Evolutionary conservation across 2,113 vertebrate species (phyloP), one percentile per base, ranked within the genome.

Genomic region (Xenopus borealis): DNA sequence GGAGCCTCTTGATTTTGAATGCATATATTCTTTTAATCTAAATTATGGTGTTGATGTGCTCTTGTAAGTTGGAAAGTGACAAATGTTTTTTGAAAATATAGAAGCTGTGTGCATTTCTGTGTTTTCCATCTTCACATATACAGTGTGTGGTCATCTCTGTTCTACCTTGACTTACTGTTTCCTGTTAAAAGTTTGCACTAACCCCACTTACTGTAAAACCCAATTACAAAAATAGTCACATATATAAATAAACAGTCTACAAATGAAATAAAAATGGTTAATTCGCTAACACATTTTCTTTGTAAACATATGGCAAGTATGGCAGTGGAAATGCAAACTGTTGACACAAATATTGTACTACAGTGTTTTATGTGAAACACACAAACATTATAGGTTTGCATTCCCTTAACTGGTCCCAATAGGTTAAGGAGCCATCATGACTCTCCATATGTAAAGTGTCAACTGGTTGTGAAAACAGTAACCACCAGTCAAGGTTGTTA

Each of bases 311-410:
- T 87, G 88, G 86, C 69, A 73, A 89, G 83, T 86, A 75, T 92
- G 89, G 90, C 90, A 92, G 88, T 92, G 89, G 88, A 92, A 90
- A 92, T 93, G 91, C 87, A 85, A 89, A 92, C 79, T 86, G 88
- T 92, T 88, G 83, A 88, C 86, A 92, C 74, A 86, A 72, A 87
- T 86, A 87, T 83, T 62, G 7, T 85, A 87, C 83, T 86, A 84
- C 75, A 83, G 86, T 88, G 73, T 88, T 87, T 88, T 79, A 83
- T 82, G 80, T 84, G 88, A 82, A 84, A 86, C 83, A 80, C 83
- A 84, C 82, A 86, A 78, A 65, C 82, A 79, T 84, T 75, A 79
- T 81, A 86, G 72, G 59, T 83, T 84, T 85, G 23, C 81, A 87
- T 80, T 82, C 86, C 80, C 83, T 84, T 84, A 81, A 82, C 86